Base-by-base conservation (phyloP, 2,113 vertebrate genomes). In the mouse (Mus musculus) region DNA sequence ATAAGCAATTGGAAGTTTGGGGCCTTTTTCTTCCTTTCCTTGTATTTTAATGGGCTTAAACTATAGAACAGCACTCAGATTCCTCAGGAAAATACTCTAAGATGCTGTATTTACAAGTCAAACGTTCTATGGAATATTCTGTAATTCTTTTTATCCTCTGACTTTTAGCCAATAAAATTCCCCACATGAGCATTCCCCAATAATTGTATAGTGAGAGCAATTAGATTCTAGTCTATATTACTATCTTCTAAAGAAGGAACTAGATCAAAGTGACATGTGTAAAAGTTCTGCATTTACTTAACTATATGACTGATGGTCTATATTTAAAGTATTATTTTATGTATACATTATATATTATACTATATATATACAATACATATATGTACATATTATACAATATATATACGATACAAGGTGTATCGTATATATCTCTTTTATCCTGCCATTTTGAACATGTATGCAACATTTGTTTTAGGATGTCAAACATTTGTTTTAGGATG, bases 1-100 rank as follows among this genome's bases (percentile, higher is more conserved):
- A 36, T 24, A 81, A 82, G 39, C 80, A 59, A 14, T 86, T 36
- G 91, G 78, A 69, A 26, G 11, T 16, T 36, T 7, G 84, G 65
- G 7, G 86, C 3, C 56, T 95, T 93, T 87, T 77, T 42, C 42
- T 97, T 94, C 22, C 9, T 67, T 86, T 89, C 39, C 36, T 93
- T 95, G 59, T 56, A 87, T 81, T 95, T 93, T 93, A 89, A 93
- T 49, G 30, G 89, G 63, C 28, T 93, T 14, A 59, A 94, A 81
- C 39, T 73, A 42, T 26, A 28, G n/a, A 93, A 95, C 88, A 65
- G 75, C 42, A 92, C 28, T 13, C 26, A 67, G 26, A 30, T n/a
- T 36, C n/a, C 61, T 90, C 91, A 54, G 36, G 30, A 95, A 88
- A 92, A 61, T 71, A 71, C 5, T 92, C 49, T 63, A 73, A 96